Base-by-base conservation (phyloP, 2,888 invertebrate species). In the Macaria notata region DNA sequence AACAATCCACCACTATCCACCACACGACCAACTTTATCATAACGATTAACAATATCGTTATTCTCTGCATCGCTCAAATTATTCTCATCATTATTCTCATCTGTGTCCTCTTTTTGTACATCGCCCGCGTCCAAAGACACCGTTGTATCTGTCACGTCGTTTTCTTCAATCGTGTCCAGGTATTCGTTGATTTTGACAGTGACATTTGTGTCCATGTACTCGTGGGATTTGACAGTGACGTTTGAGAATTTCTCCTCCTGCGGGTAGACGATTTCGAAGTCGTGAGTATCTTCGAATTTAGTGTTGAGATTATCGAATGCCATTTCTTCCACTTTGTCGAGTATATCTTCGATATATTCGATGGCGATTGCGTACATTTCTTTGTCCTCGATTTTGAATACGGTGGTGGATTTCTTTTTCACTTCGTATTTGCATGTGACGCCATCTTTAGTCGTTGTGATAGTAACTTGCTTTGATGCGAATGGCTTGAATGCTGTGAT, bases 401-500 rank as follows among this genome's bases (percentile, higher is more conserved):
- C 54, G 6, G 50, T 19, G 3, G 54, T 8, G 0, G 55, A 57
- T 6, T 46, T 5, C 43, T 54, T 50, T n/a, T 50, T n/a, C 31
- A 49, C 59, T 6, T 75, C 68, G 50, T 75, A 75, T 49, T 78
- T 72, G 65, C 84, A 85, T 0, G 75, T 81, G 0, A 60, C 66
- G 0, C 86, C 87, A 49, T 81, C 82, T 31, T 83, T 78, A 0
- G 83, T 75, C 0, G 81, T 71, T 78, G 81, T 78, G 62, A 86
- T 78, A 54, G 81, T 78, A 29, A 87, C 80, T 78, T 88, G 81
- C 51, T 87, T 88, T 0, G 84, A 83, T 0, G 86, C 84, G 63
- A 88, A 89, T 0, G 88, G 88, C 67, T 86, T 88, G 74, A 88
- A 89, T 46, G 85, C 88, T 88, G 78, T 7, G 63, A 19, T 19